phyloP scores from a whole-genome alignment of 2,888 invertebrate genomes.

The Drosophila eohydei region DNA sequence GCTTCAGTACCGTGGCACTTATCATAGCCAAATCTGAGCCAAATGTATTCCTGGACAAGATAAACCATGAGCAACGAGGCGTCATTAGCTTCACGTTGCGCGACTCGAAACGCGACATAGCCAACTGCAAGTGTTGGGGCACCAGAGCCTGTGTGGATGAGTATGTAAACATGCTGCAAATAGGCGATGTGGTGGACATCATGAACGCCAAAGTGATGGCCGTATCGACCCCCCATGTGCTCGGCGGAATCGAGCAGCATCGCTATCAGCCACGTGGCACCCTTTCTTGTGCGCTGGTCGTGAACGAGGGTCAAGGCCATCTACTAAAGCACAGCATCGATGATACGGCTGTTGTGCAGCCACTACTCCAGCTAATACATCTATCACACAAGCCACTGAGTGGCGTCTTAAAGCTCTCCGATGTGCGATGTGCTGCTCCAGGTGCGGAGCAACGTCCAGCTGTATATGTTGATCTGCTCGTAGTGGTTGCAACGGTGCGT shows the following conservation, averaged over 20 bases:
- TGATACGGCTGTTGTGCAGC: slow-evolving; percentile 75
- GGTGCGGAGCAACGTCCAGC: slow-evolving; percentile 24
- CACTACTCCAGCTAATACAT: slow-evolving; percentile 86
- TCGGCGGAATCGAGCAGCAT: slow-evolving; percentile 46
- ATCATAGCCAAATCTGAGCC: slow-evolving; percentile 88
- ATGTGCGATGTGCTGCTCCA: slow-evolving; percentile 61
- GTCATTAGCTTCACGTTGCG: slow-evolving; percentile 92
- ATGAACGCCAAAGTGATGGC: slow-evolving; percentile 87
- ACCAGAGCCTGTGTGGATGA: slow-evolving; percentile 87
- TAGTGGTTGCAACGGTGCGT: slow-evolving; percentile 88
- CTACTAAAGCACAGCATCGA: slow-evolving; percentile 86
- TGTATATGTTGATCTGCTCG: slow-evolving; percentile 88
- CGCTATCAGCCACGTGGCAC: slow-evolving; percentile 88
- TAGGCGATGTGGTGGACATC: slow-evolving; percentile 90
- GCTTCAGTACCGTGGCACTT: slow-evolving; percentile 86
- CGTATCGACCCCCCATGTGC: slow-evolving; percentile 85
- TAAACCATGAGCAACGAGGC: slow-evolving; percentile 86
- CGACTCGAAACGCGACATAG: slow-evolving; percentile 89
- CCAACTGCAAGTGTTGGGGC: slow-evolving; percentile 92
- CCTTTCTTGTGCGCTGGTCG: slow-evolving; percentile 88
- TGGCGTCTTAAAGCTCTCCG: slow-evolving; percentile 73
- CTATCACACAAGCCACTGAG: slow-evolving; percentile 88
- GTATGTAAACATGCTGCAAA: slow-evolving; percentile 88
- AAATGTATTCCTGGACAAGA: slow-evolving; percentile 82
- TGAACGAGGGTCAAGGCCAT: slow-evolving; percentile 89